phyloP scores from a whole-genome alignment of 2,113 vertebrate species.

The Piprites chloris region DNA sequence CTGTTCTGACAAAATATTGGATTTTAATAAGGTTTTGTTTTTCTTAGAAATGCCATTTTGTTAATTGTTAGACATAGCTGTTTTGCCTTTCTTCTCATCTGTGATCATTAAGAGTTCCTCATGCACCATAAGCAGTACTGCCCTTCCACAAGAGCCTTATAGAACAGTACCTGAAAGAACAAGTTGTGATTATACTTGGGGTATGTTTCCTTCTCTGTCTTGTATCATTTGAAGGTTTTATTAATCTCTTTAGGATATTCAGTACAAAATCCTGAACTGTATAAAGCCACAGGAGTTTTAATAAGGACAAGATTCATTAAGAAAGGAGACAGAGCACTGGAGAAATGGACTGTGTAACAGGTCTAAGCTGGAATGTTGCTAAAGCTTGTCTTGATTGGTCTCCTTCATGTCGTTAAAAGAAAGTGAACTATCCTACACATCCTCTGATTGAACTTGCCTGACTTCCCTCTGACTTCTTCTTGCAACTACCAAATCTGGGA shows the following conservation, averaged over 20 bases:
- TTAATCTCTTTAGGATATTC: neutral
- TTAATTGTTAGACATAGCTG: neutral
- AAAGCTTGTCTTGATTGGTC: neutral
- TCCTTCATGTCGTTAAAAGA: neutral
- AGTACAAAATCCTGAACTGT: neutral
- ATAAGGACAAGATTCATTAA: neutral
- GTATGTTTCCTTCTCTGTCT: neutral
- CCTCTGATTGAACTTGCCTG: neutral
- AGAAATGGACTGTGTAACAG: neutral
- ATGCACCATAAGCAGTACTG: neutral
- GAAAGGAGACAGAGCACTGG: neutral
- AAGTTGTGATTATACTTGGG: neutral
- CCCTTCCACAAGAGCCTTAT: neutral
- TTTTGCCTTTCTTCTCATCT: neutral
- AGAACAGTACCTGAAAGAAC: neutral
- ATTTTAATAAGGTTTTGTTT: constrained; percentile 28
- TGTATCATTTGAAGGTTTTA: neutral
- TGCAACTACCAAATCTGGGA: neutral
- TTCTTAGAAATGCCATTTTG: constrained; percentile 14
- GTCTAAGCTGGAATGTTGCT: neutral
- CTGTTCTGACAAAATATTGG: constrained; percentile 10
- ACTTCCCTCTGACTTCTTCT: neutral
- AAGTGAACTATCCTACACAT: neutral
- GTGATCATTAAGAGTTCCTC: neutral
- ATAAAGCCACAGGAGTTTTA: neutral